Base-by-base conservation (phyloP, 2,797 vertebrate species). In the Esox lucius region DNA sequence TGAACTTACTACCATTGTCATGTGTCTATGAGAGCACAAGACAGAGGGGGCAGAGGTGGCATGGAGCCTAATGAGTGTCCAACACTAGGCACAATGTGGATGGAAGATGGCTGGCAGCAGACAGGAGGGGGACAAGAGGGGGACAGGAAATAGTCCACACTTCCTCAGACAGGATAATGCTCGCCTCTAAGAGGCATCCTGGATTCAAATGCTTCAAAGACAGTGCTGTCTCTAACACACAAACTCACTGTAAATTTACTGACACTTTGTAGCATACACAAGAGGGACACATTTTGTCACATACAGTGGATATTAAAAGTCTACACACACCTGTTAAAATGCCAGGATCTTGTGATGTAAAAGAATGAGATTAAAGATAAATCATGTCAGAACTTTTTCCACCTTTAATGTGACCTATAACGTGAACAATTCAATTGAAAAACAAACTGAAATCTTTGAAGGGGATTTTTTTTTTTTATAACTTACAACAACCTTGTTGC, bases 91-190 rank as follows among this genome's bases (percentile, higher is more conserved):
- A 85, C 46, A 78, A 72, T 68, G 61, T 81, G 80, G 81, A 85
- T 68, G 78, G 71, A 66, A 87, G 80, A 71, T 83, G 89, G 81
- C 80, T 66, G 22, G 39, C 5, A 80, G 81, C 3, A 33, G 1
- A 16, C 8, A 31, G n/a, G 83, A 81, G 48, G 74, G 53, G 24
- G 68, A 67, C 39, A 78, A 80, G 76, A 75, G 73, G 39, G 64
- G 51, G 78, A 80, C 88, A 91, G 93, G 93, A 93, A 93, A 88
- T 80, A 75, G 86, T 82, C 75, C 88, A 82, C 80, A 85, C 82
- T 92, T 94, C 92, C 93, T 93, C 82, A 81, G 84, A 85, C 92
- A 94, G 93, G 93, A 94, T 91, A 88, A 88, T 28, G 59, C 49
- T 81, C 82, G 90, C 78, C 87, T 92, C 89, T 79, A 87, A 85